Percentiles rank a stretch among this genome's conserved stretches.
phyloP scores from a whole-genome alignment of 2,797 vertebrate genomes.

The Cirrhinus mrigala region DNA sequence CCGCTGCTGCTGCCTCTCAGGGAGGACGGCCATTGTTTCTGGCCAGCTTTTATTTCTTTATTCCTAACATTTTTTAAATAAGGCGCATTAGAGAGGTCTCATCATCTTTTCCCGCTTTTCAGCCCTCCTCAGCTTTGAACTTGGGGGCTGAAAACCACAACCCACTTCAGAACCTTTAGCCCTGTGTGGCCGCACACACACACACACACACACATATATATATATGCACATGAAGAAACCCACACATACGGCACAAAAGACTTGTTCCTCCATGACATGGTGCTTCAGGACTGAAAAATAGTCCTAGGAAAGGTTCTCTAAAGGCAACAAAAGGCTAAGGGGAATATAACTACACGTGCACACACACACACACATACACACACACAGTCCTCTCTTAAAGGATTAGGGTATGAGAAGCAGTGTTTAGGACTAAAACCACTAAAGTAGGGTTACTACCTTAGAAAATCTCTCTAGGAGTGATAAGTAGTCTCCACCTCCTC shows the following conservation, averaged over 20 bases:
- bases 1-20: conserved; percentile 74
- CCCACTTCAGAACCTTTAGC: conserved; percentile 68
- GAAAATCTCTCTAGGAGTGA: conserved; percentile 51
- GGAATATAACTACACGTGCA: conserved; percentile 47
- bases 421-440: conserved; percentile 59
- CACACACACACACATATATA: conserved; percentile 19
- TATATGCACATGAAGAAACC: conserved; percentile 50
- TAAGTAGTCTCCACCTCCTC: conserved; percentile 58
- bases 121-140: conserved; percentile 80
- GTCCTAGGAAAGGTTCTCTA: conserved; percentile 56
- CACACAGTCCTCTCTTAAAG: conserved; percentile 47
- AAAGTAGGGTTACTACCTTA: conserved; percentile 59
- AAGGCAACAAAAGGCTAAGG: conserved; percentile 56
- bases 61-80: conserved; percentile 74
- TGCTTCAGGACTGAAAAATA: conserved; percentile 57
- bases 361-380: conserved; percentile 6
- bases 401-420: conserved; percentile 56
- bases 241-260: conserved; percentile 45
- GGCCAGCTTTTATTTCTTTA: conserved; percentile 77
- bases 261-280: conserved; percentile 50
- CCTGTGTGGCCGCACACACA: conserved; percentile 35
- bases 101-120: conserved; percentile 81
- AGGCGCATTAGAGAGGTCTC: conserved; percentile 78
- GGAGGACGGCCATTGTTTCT: conserved; percentile 77
- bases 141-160: conserved; percentile 68